These are phyloP conservation scores for Arizona elegans DNA, from an alignment of 2,113 vertebrate species.

Conservation along the genomic window DNA sequence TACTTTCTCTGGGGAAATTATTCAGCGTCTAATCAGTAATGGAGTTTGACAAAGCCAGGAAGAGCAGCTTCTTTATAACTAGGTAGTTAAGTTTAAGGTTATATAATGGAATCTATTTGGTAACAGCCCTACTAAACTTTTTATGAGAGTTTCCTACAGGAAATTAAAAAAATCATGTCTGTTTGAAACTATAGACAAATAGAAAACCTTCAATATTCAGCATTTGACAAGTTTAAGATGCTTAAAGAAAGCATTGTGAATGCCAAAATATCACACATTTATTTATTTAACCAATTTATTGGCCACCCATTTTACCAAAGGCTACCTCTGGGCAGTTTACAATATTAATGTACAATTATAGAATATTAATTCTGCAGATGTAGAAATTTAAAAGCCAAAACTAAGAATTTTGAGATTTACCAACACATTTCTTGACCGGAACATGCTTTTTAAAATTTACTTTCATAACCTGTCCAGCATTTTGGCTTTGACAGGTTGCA, in stretches of 20 bases:
- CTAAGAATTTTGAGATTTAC: not conserved
- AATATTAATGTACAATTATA: not conserved
- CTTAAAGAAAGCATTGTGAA: not conserved
- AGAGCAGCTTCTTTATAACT: not conserved
- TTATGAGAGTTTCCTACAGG: not conserved
- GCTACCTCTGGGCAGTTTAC: not conserved
- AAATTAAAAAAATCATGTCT: not conserved
- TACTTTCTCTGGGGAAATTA: not conserved
- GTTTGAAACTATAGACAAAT: not conserved
- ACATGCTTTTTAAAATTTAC: not conserved
- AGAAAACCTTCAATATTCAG: not conserved
- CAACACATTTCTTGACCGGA: not conserved
- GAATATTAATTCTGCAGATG: not conserved
- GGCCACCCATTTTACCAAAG: too few species aligned
- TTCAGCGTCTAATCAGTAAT: not conserved
- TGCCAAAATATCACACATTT: not conserved
- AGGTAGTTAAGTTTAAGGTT: not conserved
- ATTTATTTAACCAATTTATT: not conserved
- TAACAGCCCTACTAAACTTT: not conserved
- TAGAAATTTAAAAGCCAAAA: not conserved
- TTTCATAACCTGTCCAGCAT: not conserved
- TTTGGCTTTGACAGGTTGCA: not conserved
- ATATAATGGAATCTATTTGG: not conserved
- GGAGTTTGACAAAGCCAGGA: not conserved
- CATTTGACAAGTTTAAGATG: not conserved